Conservation (phyloP, 2,113 vertebrate genomes). For the Cariama cristata region DNA sequence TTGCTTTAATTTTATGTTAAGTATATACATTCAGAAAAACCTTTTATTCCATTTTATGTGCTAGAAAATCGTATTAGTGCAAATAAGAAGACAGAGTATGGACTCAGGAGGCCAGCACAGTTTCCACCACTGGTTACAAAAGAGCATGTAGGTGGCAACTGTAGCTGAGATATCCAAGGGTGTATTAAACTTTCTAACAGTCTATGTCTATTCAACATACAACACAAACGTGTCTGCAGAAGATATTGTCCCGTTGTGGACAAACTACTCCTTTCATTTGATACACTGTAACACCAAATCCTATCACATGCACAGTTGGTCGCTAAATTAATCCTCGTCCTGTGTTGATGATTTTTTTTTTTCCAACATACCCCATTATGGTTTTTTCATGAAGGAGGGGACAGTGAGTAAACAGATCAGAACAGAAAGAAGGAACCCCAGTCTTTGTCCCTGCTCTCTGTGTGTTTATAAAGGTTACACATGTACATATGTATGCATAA, state of each 20-base stretch:
- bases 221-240: neutral
- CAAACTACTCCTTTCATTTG: neutral
- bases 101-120: neutral
- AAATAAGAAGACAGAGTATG: neutral
- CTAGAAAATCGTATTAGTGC: neutral
- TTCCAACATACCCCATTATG: neutral
- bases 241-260: neutral
- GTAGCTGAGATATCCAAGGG: neutral
- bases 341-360: neutral
- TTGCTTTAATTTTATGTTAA: neutral
- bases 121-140: neutral
- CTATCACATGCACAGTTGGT: neutral
- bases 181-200: neutral
- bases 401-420: neutral
- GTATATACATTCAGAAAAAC: neutral
- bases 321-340: neutral
- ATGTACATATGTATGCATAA: neutral
- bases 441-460: neutral
- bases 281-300: neutral
- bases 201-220: neutral
- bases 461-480: neutral
- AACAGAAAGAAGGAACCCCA: neutral
- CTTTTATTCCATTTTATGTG: neutral
- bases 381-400: neutral
- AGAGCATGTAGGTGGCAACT: neutral